Percentiles rank a stretch among this genome's conserved stretches.
phyloP scores from a whole-genome alignment of 2,113 vertebrate genomes.

The Paramisgurnus dabryanus region DNA sequence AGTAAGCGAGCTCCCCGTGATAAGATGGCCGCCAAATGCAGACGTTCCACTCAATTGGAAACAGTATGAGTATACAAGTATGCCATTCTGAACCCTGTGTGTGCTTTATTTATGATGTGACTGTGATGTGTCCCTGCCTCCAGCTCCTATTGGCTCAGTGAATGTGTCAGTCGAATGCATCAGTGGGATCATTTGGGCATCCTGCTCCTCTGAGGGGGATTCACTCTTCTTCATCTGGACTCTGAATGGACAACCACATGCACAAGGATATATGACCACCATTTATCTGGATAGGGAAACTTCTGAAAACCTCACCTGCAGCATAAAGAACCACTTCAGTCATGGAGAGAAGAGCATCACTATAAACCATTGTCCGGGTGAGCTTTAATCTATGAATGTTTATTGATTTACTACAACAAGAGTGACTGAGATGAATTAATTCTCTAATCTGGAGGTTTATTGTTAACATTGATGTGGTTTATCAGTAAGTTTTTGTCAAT shows the following conservation, averaged over 20 bases:
- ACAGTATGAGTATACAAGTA: no score
- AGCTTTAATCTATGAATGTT: not conserved
- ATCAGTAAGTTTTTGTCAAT: not conserved
- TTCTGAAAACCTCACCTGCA: conserved; percentile 14
- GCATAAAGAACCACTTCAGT: conserved; percentile 30
- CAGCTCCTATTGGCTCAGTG: conserved; percentile 31
- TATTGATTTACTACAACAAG: no score
- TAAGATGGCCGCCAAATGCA: no score
- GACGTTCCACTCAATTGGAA: no score
- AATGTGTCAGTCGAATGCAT: not conserved
- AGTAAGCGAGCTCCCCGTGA: no score
- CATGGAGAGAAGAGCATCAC: not conserved
- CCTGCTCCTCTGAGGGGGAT: conserved; percentile 38
- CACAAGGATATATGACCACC: not conserved
- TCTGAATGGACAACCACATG: not conserved
- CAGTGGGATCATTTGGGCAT: not conserved
- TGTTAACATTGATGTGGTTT: no score
- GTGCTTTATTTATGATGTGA: no score
- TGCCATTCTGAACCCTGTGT: no score
- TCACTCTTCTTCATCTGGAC: conserved; percentile 18
- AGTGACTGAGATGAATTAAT: no score
- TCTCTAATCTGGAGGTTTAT: no score
- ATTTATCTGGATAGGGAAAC: not conserved
- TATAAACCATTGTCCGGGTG: conserved; percentile 7
- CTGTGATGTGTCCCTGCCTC: not conserved